phyloP scores from a whole-genome alignment of 2,797 vertebrate species.

The Hemibagrus guttatus region DNA sequence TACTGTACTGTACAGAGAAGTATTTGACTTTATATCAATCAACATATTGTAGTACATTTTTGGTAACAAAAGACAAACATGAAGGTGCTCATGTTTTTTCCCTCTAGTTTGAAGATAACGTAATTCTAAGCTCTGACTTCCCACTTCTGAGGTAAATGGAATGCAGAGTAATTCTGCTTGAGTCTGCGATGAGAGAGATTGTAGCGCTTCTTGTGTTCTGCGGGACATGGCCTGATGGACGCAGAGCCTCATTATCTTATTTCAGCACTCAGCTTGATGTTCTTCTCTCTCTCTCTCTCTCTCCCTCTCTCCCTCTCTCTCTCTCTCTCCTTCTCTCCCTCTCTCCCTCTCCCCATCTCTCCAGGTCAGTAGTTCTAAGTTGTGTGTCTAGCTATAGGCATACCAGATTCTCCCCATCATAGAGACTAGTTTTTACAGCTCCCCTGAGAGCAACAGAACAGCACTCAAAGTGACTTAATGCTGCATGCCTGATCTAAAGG shows the following conservation, averaged over 20 bases:
- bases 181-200: neutral
- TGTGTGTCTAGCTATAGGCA: neutral
- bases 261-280: constrained; percentile 1
- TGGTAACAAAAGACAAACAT: neutral
- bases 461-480: constrained; percentile 44
- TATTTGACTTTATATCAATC: neutral
- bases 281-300: neutral
- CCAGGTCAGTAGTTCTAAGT: constrained; percentile 30
- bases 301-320: no score
- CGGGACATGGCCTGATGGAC: constrained; percentile 11
- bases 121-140: neutral
- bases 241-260: constrained; percentile 4
- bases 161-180: neutral
- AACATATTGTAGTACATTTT: neutral
- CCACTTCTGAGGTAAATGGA: neutral
- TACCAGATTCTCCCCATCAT: constrained; percentile 25
- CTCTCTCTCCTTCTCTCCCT: no score
- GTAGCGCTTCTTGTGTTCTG: neutral
- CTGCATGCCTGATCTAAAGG: constrained; percentile 35
- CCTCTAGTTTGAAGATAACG: no score
- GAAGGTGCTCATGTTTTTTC: neutral
- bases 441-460: constrained; percentile 31
- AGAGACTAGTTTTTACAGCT: constrained; percentile 32
- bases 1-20: neutral
- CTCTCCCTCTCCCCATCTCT: no score